phyloP scores from a whole-genome alignment of 2,888 invertebrate species.

The Deilephila porcellus region DNA sequence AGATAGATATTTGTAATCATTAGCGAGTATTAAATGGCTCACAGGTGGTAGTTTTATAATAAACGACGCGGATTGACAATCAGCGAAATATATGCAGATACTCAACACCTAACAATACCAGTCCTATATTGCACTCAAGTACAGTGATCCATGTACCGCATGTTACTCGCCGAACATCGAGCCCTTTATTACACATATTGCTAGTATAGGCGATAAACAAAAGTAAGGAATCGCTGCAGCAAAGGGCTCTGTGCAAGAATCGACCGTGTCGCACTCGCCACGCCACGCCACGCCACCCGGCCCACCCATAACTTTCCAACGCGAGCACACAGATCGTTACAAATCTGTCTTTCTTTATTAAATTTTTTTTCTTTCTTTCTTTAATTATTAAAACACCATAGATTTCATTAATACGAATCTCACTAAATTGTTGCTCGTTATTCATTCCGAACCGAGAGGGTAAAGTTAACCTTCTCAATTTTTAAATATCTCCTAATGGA shows the following conservation, averaged over 20 bases:
- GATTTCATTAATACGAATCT: not conserved
- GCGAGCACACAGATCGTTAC: not conserved
- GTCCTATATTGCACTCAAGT: too few species aligned
- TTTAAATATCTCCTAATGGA: not conserved
- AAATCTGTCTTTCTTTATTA: slow-evolving; percentile 8
- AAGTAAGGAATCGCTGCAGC: slow-evolving; percentile 21
- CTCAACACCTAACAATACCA: too few species aligned
- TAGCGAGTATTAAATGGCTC: too few species aligned
- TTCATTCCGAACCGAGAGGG: not conserved
- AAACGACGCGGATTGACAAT: too few species aligned
- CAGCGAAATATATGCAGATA: too few species aligned
- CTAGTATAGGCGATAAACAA: not conserved
- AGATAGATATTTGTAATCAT: too few species aligned
- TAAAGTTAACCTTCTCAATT: not conserved
- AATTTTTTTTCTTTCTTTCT: slow-evolving; percentile 5
- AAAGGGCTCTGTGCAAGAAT: slow-evolving; percentile 41
- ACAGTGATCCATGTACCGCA: too few species aligned
- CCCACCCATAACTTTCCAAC: slow-evolving; percentile 35
- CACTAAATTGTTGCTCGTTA: not conserved
- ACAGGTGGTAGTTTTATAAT: too few species aligned
- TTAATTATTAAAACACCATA: not conserved
- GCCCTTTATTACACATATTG: not conserved
- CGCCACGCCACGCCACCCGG: slow-evolving; percentile 42
- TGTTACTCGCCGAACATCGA: not conserved
- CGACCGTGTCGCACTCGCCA: slow-evolving; percentile 45